phyloP scores from a whole-genome alignment of 1,140 invertebrate genomes.

The Scaptomyza montana region DNA sequence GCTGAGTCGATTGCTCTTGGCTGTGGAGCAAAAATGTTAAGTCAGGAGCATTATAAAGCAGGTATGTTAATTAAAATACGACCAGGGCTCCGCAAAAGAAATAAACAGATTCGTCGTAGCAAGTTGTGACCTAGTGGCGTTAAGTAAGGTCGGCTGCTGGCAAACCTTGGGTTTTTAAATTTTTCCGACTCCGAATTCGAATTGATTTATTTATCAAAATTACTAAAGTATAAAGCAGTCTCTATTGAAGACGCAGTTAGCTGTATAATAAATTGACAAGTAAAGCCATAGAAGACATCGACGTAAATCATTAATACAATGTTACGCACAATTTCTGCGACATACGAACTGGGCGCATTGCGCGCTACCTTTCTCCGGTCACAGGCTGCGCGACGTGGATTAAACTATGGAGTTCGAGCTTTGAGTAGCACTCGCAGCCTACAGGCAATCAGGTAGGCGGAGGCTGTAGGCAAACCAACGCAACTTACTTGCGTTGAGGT shows the following conservation, averaged over 20 bases:
- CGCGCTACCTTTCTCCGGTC: slow-evolving; percentile 54
- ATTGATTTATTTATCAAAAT: slow-evolving; percentile 41
- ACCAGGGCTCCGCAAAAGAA: slow-evolving; percentile 24
- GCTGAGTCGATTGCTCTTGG: neutral
- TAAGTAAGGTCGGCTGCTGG: slow-evolving; percentile 56
- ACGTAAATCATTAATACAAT: slow-evolving; percentile 71
- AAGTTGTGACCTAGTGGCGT: slow-evolving; percentile 59
- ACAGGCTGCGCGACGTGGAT: slow-evolving; percentile 25
- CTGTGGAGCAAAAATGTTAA: slow-evolving; percentile 10
- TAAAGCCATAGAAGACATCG: slow-evolving; percentile 4
- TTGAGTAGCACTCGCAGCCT: slow-evolving; percentile 51
- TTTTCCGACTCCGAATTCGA: slow-evolving; percentile 48
- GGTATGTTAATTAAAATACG: neutral
- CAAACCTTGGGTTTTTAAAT: slow-evolving; percentile 34
- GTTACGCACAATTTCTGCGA: slow-evolving; percentile 87
- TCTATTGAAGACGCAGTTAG: neutral
- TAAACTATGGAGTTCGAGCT: slow-evolving; percentile 55
- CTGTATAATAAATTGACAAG: neutral
- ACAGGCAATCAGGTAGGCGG: slow-evolving; percentile 61
- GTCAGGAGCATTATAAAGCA: slow-evolving; percentile 10
- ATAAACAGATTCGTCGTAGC: slow-evolving; percentile 43
- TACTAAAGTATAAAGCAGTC: slow-evolving; percentile 9
- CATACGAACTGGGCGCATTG: slow-evolving; percentile 84
- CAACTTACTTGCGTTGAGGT: slow-evolving; percentile 59
- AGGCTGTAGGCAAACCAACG: neutral